Evolutionary conservation across 2,797 vertebrate genomes (phyloP).

Genomic region (Aphelocoma californica): DNA sequence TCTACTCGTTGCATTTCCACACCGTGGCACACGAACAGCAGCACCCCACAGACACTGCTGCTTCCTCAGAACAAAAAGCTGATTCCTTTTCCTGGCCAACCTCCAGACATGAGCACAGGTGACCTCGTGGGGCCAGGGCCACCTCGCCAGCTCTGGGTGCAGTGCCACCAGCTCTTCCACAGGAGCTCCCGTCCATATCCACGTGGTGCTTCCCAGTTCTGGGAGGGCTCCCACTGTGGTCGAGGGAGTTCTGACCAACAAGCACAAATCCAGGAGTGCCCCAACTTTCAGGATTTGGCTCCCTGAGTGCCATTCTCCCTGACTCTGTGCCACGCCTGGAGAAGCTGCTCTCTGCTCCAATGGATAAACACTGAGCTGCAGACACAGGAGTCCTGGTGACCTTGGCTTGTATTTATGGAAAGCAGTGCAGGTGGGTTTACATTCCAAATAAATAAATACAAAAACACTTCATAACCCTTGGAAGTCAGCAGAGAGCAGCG

Average conservation of each 20-base stretch:
- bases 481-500: neutral
- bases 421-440: slow-evolving; percentile 12
- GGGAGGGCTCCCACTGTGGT: neutral
- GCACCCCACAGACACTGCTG: neutral
- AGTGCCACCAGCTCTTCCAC: neutral
- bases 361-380: slow-evolving; percentile 15
- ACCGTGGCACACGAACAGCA: fast-evolving
- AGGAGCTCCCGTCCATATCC: neutral
- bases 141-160: neutral
- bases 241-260: neutral
- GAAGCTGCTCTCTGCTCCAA: neutral
- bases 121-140: neutral
- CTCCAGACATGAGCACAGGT: neutral
- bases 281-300: neutral
- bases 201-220: neutral
- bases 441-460: slow-evolving; percentile 26
- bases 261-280: neutral
- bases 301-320: neutral
- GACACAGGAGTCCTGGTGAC: neutral
- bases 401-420: neutral
- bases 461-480: neutral
- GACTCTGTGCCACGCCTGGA: neutral
- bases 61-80: neutral
- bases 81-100: neutral
- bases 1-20: neutral